Conservation (phyloP, 2,113 vertebrate species). For the Nothocercus nigrocapillus region DNA sequence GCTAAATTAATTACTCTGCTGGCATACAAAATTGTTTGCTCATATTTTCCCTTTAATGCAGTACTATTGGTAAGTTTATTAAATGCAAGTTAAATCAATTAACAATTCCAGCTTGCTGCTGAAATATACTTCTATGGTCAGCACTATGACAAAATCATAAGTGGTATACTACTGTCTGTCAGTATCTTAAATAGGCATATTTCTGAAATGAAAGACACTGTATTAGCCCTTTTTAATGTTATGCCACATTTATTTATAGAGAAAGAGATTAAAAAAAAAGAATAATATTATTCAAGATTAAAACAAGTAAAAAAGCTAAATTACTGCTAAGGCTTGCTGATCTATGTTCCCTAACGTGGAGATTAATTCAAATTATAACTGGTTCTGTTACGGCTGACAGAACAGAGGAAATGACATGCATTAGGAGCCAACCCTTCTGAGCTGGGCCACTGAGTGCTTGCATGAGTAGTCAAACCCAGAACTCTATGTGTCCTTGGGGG, state of each 20-base stretch:
- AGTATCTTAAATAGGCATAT: background rate
- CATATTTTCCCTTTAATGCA: background rate
- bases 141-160: background rate
- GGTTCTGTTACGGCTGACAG: background rate
- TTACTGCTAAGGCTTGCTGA: background rate
- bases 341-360: background rate
- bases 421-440: background rate
- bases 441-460: background rate
- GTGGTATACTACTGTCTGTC: background rate
- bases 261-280: background rate
- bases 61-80: background rate
- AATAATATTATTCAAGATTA: background rate
- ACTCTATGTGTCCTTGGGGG: background rate
- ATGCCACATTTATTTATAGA: background rate
- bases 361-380: background rate
- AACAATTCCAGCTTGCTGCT: background rate
- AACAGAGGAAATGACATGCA: rapidly evolving
- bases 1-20: background rate
- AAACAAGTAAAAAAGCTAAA: background rate
- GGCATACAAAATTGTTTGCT: background rate
- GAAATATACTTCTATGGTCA: background rate
- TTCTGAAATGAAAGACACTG: background rate
- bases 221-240: background rate
- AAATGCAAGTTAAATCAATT: background rate
- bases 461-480: background rate